phyloP scores from a whole-genome alignment of 2,797 vertebrate species.

The Notolabrus celidotus region DNA sequence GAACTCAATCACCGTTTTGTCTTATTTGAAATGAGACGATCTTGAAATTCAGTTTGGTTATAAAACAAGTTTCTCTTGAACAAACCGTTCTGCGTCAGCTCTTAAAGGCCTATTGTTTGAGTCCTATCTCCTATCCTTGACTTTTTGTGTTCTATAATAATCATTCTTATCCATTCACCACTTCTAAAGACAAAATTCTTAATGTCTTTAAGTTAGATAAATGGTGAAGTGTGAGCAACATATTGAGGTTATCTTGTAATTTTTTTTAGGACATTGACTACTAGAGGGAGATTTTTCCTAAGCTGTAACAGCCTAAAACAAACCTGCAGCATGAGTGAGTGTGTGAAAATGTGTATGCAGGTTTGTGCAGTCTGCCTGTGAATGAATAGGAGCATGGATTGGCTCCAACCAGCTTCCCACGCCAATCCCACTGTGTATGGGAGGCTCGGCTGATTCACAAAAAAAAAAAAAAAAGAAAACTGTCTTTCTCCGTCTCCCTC shows the following conservation, averaged over 20 bases:
- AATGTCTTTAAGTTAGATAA: neutral
- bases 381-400: slow-evolving; percentile 70
- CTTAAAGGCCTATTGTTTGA: neutral
- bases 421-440: slow-evolving; percentile 51
- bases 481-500: slow-evolving; percentile 60
- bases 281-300: slow-evolving; percentile 2
- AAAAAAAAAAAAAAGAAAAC: slow-evolving; percentile 23
- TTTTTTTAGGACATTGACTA: slow-evolving; percentile 7
- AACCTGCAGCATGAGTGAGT: slow-evolving; percentile 24
- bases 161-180: too few relatives aligned
- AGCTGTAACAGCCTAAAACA: slow-evolving; percentile 8
- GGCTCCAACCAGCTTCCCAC: slow-evolving; percentile 72
- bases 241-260: slow-evolving; percentile 10
- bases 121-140: neutral
- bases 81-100: too few relatives aligned
- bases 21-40: neutral
- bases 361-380: slow-evolving; percentile 52
- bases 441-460: slow-evolving; percentile 61
- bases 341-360: slow-evolving; percentile 19
- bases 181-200: too few relatives aligned
- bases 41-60: neutral
- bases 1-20: slow-evolving; percentile 2
- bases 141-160: too few relatives aligned
- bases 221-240: slow-evolving; percentile 3
- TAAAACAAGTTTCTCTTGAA: too few relatives aligned